These are phyloP conservation scores for Mythimna vitellina DNA, from an alignment of 2,888 invertebrate species.

Conservation along the genomic window DNA sequence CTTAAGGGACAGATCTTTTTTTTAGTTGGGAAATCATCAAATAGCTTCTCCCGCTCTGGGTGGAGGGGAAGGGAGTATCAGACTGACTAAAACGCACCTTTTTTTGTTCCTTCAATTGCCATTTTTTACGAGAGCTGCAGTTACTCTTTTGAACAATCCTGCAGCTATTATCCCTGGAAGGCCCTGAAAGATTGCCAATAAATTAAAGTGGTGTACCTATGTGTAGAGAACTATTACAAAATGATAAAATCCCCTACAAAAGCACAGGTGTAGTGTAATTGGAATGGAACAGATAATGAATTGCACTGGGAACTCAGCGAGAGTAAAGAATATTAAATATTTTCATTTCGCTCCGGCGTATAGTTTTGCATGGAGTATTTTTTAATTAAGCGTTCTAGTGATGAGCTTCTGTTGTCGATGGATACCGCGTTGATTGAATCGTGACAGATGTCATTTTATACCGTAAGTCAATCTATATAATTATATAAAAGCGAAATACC, in stretches of 20 bases:
- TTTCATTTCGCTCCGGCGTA: slow-evolving; percentile 61
- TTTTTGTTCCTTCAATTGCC: too few species aligned
- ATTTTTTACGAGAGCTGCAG: too few species aligned
- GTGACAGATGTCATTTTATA: not conserved
- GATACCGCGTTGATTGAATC: slow-evolving; percentile 5
- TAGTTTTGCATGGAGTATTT: slow-evolving; percentile 71
- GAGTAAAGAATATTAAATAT: slow-evolving; percentile 66
- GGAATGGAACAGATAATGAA: slow-evolving; percentile 58
- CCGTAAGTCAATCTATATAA: too few species aligned
- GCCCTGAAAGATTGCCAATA: not conserved
- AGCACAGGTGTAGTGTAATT: slow-evolving; percentile 40
- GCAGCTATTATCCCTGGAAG: too few species aligned
- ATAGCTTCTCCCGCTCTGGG: too few species aligned
- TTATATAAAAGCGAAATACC: too few species aligned
- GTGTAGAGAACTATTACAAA: not conserved
- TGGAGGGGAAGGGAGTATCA: too few species aligned
- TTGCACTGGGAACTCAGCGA: slow-evolving; percentile 47
- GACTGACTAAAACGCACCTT: too few species aligned
- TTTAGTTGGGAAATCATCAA: too few species aligned
- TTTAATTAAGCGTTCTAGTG: slow-evolving; percentile 75
- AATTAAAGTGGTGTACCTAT: not conserved
- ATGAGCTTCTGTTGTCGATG: slow-evolving; percentile 49
- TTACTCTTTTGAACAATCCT: too few species aligned
- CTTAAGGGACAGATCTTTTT: too few species aligned
- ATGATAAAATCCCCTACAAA: slow-evolving; percentile 25